Evolutionary conservation across 2,888 invertebrate genomes (phyloP).

Genomic region (Shargacucullia verbasci): DNA sequence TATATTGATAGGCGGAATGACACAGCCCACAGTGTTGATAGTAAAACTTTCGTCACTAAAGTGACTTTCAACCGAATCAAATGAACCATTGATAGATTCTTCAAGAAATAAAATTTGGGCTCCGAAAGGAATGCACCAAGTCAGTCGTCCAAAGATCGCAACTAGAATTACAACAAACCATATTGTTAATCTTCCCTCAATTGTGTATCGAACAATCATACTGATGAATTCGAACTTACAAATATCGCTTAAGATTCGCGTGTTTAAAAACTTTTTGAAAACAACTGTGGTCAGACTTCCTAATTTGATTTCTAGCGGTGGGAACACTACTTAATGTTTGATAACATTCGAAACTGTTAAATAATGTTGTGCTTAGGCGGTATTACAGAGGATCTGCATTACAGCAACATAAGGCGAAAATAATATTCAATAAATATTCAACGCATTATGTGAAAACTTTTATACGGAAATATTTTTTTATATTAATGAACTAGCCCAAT

Average conservation of each 20-base stretch:
- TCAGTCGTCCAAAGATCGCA: slow-evolving; percentile 8
- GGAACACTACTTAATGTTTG: slow-evolving; percentile 21
- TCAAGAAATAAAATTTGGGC: slow-evolving; percentile 7
- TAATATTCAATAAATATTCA: neutral
- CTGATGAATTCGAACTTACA: neutral
- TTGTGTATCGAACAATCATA: slow-evolving; percentile 5
- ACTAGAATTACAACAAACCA: slow-evolving; percentile 10
- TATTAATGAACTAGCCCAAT: neutral
- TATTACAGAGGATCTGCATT: neutral
- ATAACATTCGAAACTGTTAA: slow-evolving; percentile 40
- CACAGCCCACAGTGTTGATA: slow-evolving; percentile 89
- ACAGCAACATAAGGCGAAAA: neutral
- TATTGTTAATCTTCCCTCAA: slow-evolving; percentile 1
- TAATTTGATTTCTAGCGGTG: neutral
- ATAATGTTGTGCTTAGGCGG: slow-evolving; percentile 4
- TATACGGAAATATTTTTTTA: no score
- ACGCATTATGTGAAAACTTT: neutral
- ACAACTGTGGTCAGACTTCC: slow-evolving; percentile 9
- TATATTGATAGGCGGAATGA: slow-evolving; percentile 89
- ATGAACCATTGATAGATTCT: neutral
- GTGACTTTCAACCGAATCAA: slow-evolving; percentile 19
- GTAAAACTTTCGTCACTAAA: slow-evolving; percentile 66
- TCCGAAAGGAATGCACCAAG: neutral
- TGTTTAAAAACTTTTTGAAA: slow-evolving; percentile 2
- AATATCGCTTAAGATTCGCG: neutral